Evolutionary conservation across 2,888 invertebrate species (phyloP).

Genomic region (Nephrotoma appendiculata): DNA sequence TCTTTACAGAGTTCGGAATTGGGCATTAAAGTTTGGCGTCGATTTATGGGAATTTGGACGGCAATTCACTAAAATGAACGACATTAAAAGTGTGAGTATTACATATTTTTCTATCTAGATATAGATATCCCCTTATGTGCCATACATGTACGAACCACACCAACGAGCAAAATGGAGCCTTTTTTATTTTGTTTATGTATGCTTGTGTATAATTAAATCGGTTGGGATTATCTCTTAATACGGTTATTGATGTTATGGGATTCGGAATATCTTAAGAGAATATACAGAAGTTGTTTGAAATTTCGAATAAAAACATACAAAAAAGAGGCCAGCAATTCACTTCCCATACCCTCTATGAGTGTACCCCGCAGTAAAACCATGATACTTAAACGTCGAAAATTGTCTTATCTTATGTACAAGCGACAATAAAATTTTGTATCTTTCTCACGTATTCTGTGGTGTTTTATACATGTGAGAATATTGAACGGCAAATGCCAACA

Average conservation of each 20-base stretch:
- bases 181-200: not conserved
- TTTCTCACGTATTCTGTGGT: not conserved
- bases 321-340: not conserved
- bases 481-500: not conserved
- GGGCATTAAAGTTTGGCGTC: conserved; percentile 82
- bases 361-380: not conserved
- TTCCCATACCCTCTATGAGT: not conserved
- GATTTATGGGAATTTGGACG: conserved; percentile 81
- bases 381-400: not conserved
- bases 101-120: not conserved
- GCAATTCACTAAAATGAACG: conserved; percentile 77
- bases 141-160: not conserved
- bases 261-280: not conserved
- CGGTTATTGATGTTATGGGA: not conserved
- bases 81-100: conserved; percentile 68
- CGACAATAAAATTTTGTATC: not conserved
- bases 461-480: not conserved
- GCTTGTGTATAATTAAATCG: not conserved
- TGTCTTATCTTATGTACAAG: not conserved
- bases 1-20: conserved; percentile 67
- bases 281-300: not conserved
- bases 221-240: not conserved
- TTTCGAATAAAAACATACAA: not conserved
- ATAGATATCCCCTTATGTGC: not conserved
- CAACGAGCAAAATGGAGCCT: not conserved